Evolutionary conservation across 2,888 invertebrate genomes (phyloP).

Genomic region (Odontocolon sp.): DNA sequence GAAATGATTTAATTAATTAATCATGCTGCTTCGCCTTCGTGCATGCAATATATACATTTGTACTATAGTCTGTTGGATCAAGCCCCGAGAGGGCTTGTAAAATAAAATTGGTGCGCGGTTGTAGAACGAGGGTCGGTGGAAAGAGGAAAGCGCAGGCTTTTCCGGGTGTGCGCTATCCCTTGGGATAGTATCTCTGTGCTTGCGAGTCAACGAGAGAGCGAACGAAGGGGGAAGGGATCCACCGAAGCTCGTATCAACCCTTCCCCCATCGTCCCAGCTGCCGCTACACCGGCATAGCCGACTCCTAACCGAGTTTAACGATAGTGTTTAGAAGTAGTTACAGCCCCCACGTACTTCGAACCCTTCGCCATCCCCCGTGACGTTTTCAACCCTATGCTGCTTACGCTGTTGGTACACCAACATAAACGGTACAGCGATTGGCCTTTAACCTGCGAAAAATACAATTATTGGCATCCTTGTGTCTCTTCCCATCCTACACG

Average conservation of each 20-base stretch:
- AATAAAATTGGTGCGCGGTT: conserved; percentile 26
- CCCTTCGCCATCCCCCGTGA: conserved; percentile 5
- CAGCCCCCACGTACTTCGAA: conserved; percentile 34
- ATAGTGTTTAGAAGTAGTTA: conserved; percentile 63
- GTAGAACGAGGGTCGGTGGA: conserved; percentile 2
- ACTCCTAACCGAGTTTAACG: conserved; percentile 58
- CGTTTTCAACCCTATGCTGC: conserved; percentile 43
- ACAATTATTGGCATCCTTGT: too few relatives aligned
- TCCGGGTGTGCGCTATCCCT: conserved; percentile 16
- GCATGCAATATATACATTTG: not conserved
- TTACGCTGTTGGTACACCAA: too few relatives aligned
- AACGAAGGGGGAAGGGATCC: conserved; percentile 18
- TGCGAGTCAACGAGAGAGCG: conserved; percentile 3
- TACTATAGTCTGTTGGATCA: not conserved
- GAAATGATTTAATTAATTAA: conserved; percentile 42
- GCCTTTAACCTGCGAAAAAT: too few relatives aligned
- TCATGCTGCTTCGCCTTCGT: not conserved
- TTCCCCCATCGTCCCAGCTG: not conserved
- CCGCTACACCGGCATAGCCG: conserved; percentile 5
- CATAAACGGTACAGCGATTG: too few relatives aligned
- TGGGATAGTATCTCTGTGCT: conserved; percentile 1
- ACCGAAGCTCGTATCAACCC: conserved; percentile 35
- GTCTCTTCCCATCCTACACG: not conserved
- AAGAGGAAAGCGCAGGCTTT: conserved; percentile 23
- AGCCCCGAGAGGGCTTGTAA: conserved; percentile 1